Evolutionary conservation across 2,888 invertebrate species (phyloP), one percentile per base, ranked within the genome.

Genomic region (Eupsilia transversa): DNA sequence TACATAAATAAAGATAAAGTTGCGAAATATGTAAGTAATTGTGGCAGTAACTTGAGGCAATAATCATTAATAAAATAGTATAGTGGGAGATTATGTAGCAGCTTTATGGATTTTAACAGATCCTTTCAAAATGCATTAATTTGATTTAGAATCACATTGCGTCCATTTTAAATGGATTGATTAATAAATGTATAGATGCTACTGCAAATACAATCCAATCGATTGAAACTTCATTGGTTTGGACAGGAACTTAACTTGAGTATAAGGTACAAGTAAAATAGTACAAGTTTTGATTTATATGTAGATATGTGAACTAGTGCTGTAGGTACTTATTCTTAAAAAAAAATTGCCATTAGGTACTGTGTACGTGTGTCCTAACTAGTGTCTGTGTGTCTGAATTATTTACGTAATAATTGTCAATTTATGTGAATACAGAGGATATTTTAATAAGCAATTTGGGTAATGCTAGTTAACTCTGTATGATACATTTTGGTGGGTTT

Each of bases 381-480:
- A 43, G 41, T 7, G 6, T 33, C 49, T 49, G n/a, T n/a, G n/a
- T n/a, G n/a, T n/a, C n/a, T n/a, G n/a, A 33, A 64, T 64, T 64
- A 23, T 43, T 43, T 30, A 30, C 43, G 23, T 30, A 46, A 23
- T 43, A 30, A 43, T 30, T 63, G 14, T 43, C 30, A 63, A 30
- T 64, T 30, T 7, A 23, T 30, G 41, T 23, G 7, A 23, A 30
- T 30, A 30, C 27, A n/a, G n/a, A n/a, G n/a, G 46, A 59, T 60
- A 74, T 83, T 81, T 79, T 74, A 74, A 83, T 80, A 56, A 80
- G 60, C 57, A 69, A 72, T 68, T 73, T 56, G 5, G 49, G 17
- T 65, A 38, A 65, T 63, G 6, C 38, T 54, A 20, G 1, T 20
- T 10, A 64, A 63, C 30, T 66, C 63, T 66, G 63, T 49, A 57